These are phyloP conservation scores for Brachyptera putata DNA, from an alignment of 2,888 invertebrate species.

Conservation along the genomic window DNA sequence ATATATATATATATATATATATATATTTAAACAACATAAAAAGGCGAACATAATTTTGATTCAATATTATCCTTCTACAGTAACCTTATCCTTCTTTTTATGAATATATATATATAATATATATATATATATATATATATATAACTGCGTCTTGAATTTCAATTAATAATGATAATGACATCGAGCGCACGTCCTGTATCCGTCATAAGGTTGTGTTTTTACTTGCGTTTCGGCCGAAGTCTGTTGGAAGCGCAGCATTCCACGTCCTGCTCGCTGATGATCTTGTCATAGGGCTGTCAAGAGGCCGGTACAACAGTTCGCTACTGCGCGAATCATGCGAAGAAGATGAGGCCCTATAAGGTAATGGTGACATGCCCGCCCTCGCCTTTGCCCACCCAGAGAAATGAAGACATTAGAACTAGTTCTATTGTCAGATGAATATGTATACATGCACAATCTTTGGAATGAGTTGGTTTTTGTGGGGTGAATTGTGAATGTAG, in stretches of 20 bases:
- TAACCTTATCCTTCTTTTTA: too few relatives aligned
- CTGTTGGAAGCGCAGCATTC: conserved; percentile 12
- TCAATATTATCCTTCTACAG: too few relatives aligned
- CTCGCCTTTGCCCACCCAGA: conserved; percentile 10
- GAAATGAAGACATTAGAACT: conserved; percentile 15
- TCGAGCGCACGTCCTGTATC: conserved; percentile 9
- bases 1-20: too few relatives aligned
- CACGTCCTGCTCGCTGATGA: not conserved
- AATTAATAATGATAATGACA: conserved; percentile 19
- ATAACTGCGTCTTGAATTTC: conserved; percentile 13
- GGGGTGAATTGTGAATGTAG: too few relatives aligned
- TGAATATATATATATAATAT: too few relatives aligned
- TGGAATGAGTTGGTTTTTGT: too few relatives aligned
- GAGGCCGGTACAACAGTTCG: not conserved
- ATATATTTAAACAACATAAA: too few relatives aligned
- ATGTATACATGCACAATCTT: too few relatives aligned
- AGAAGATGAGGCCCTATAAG: conserved; percentile 13
- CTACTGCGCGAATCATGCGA: not conserved
- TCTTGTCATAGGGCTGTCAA: conserved; percentile 15
- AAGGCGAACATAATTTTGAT: too few relatives aligned
- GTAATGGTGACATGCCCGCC: conserved; percentile 5
- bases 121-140: too few relatives aligned
- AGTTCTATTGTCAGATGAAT: not conserved
- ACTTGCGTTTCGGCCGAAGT: not conserved
- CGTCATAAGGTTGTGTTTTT: conserved; percentile 2